Conservation (phyloP, 2,888 invertebrate genomes). For the Luffia ferchaultella region DNA sequence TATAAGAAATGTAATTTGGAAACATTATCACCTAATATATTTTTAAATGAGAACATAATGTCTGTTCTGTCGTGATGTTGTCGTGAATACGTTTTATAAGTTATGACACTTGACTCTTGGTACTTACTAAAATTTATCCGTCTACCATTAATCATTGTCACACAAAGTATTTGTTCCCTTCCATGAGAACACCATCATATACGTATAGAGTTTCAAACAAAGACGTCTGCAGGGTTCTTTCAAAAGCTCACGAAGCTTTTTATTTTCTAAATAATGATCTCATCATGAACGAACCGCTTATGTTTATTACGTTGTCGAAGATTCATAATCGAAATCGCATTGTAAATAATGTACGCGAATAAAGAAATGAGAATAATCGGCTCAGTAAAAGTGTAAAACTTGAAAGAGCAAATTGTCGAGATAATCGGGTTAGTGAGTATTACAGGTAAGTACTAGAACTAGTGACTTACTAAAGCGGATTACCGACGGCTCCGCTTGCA, state of each 20-base stretch:
- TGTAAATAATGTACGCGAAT: too few species aligned
- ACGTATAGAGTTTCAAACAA: too few species aligned
- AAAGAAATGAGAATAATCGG: too few species aligned
- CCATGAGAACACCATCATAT: not conserved
- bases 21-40: too few species aligned
- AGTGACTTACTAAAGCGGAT: not conserved
- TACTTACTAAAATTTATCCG: not conserved
- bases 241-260: too few species aligned
- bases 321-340: too few species aligned
- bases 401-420: not conserved
- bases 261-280: too few species aligned
- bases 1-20: too few species aligned
- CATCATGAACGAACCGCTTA: too few species aligned
- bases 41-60: too few species aligned
- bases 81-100: not conserved
- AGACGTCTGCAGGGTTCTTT: too few species aligned
- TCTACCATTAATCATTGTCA: not conserved
- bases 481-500: not conserved
- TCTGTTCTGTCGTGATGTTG: not conserved
- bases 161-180: not conserved
- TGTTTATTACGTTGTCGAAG: too few species aligned
- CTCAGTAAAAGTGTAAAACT: not conserved
- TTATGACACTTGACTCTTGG: not conserved
- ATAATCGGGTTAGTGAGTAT: not conserved
- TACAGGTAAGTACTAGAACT: not conserved